phyloP scores from a whole-genome alignment of 1,140 invertebrate genomes.

The Diuraphis noxia region DNA sequence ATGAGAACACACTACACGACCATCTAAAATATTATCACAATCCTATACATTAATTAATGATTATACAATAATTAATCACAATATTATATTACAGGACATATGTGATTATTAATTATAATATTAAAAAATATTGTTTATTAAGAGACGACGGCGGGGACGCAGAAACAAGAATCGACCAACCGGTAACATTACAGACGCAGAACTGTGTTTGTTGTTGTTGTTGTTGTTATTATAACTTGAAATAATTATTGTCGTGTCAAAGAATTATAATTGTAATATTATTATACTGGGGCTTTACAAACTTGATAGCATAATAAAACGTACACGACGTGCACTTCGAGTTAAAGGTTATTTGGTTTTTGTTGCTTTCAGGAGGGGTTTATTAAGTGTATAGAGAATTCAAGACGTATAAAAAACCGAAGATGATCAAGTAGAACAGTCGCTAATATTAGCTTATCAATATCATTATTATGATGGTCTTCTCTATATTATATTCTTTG shows the following conservation, averaged over 20 bases:
- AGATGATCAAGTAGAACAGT: background rate
- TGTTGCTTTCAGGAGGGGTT: background rate
- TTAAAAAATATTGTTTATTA: background rate
- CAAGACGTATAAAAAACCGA: background rate
- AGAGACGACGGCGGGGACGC: background rate
- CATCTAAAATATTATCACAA: background rate
- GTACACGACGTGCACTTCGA: background rate
- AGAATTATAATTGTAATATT: background rate
- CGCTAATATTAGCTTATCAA: background rate
- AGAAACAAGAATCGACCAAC: background rate
- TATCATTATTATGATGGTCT: background rate
- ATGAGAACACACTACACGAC: background rate
- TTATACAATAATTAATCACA: too few relatives aligned
- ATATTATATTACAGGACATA: too few relatives aligned
- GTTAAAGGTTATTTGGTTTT: background rate
- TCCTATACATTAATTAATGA: too few relatives aligned
- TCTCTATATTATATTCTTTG: background rate
- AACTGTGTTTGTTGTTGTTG: background rate
- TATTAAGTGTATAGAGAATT: background rate
- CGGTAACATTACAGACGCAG: background rate
- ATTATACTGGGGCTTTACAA: background rate
- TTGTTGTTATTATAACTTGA: background rate
- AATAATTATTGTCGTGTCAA: background rate
- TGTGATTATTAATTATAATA: too few relatives aligned
- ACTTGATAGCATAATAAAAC: background rate